Evolutionary conservation across 2,113 vertebrate species (phyloP).

Genomic region (Symphodus melops): DNA sequence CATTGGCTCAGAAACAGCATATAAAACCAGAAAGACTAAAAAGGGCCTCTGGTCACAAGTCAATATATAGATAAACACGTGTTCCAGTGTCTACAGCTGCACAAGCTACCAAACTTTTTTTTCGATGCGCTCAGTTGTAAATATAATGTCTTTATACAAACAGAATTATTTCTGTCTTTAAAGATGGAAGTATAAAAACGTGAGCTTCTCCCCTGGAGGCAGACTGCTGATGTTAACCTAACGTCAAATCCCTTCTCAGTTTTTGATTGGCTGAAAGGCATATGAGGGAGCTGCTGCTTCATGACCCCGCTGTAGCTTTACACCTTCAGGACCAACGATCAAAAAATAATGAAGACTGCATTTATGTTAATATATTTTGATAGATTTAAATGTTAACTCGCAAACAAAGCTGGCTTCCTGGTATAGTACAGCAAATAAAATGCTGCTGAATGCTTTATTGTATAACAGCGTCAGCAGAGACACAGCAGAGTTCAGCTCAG

Average conservation of each 20-base stretch:
- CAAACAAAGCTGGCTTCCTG: not conserved
- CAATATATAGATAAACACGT: conserved; percentile 38
- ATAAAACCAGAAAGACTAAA: conserved; percentile 12
- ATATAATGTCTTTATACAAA: not conserved
- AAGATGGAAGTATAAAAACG: conserved; percentile 13
- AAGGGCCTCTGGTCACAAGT: conserved; percentile 36
- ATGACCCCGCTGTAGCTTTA: too few relatives aligned
- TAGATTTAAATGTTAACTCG: not conserved
- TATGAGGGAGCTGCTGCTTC: conserved; percentile 4
- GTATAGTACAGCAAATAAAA: not conserved
- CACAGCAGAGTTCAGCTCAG: too few relatives aligned
- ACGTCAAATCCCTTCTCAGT: conserved; percentile 18
- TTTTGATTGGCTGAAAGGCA: not conserved
- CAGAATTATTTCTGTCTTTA: conserved; percentile 6
- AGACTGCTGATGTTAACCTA: conserved; percentile 32
- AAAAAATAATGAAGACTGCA: too few relatives aligned
- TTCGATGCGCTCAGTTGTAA: not conserved
- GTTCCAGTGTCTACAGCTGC: conserved; percentile 35
- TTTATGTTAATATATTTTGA: not conserved
- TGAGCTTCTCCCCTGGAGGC: conserved; percentile 16
- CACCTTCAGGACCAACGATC: too few relatives aligned
- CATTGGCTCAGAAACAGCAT: not conserved
- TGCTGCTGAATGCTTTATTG: too few relatives aligned
- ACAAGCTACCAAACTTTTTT: conserved; percentile 30
- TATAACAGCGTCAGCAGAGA: too few relatives aligned